Evolutionary conservation across 2,888 invertebrate genomes (phyloP).

Genomic region (Drepanosiphum platanoidis): DNA sequence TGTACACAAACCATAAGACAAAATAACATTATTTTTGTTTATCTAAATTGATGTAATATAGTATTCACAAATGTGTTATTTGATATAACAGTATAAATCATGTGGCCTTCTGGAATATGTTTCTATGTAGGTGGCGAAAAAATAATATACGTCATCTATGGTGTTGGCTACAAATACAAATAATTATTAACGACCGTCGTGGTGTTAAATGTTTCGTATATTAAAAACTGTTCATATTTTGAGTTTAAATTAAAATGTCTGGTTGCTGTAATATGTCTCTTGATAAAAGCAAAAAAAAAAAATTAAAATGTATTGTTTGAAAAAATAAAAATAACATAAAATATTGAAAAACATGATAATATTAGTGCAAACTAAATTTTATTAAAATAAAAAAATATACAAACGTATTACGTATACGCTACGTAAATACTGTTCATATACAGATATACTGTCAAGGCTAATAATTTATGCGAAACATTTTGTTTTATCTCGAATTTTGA

Average conservation of each 20-base stretch:
- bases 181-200: background rate
- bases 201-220: conserved; percentile 11
- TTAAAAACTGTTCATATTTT: background rate
- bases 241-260: background rate
- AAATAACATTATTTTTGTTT: conserved; percentile 4
- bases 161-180: background rate
- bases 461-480: too few relatives aligned
- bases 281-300: too few relatives aligned
- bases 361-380: too few relatives aligned
- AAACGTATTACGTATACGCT: too few relatives aligned
- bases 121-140: conserved; percentile 10
- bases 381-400: too few relatives aligned
- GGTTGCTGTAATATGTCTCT: too few relatives aligned
- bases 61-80: conserved; percentile 8
- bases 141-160: conserved; percentile 28
- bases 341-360: too few relatives aligned
- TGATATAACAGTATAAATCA: conserved; percentile 10
- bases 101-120: conserved; percentile 13
- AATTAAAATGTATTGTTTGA: background rate
- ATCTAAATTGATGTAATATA: conserved; percentile 26
- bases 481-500: too few relatives aligned
- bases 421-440: too few relatives aligned
- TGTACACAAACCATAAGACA: background rate
- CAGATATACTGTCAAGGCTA: too few relatives aligned
- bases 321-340: background rate